These are phyloP conservation scores for Vidua chalybeata DNA, from an alignment of 2,113 vertebrate species.

Conservation along the genomic window DNA sequence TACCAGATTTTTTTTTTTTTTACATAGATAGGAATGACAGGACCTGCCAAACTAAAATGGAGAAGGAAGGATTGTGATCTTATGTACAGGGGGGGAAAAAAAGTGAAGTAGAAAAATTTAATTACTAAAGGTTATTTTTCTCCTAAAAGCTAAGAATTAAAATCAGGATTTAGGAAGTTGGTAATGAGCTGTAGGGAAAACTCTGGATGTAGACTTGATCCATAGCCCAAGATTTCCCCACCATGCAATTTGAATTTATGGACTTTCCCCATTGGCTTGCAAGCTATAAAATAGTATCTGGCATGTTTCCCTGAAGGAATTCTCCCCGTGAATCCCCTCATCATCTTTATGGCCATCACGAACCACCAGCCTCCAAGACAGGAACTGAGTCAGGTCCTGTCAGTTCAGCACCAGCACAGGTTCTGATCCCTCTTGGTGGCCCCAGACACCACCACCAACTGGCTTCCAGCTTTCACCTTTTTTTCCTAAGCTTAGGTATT, in stretches of 20 bases:
- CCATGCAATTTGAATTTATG: rapidly evolving
- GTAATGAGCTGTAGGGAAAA: background rate
- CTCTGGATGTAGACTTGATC: background rate
- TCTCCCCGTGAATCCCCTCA: background rate
- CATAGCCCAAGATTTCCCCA: background rate
- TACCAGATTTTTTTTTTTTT: background rate
- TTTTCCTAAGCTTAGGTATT: background rate
- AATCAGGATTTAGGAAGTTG: background rate
- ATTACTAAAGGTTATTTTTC: background rate
- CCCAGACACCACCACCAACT: background rate
- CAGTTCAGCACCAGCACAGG: background rate
- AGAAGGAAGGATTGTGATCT: background rate
- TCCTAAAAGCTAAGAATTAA: background rate
- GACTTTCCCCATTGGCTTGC: background rate
- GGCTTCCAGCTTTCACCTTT: background rate
- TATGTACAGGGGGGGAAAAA: background rate
- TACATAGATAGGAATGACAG: background rate
- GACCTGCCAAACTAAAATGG: background rate
- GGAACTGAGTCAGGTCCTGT: rapidly evolving
- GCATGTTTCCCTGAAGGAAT: background rate
- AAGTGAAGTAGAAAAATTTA: background rate
- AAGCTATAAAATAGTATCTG: background rate
- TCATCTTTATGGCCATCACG: rapidly evolving
- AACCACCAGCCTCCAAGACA: background rate
- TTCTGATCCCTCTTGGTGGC: no score